These are phyloP conservation scores for Clistopyga incitator DNA, from an alignment of 2,888 invertebrate species.

Conservation along the genomic window DNA sequence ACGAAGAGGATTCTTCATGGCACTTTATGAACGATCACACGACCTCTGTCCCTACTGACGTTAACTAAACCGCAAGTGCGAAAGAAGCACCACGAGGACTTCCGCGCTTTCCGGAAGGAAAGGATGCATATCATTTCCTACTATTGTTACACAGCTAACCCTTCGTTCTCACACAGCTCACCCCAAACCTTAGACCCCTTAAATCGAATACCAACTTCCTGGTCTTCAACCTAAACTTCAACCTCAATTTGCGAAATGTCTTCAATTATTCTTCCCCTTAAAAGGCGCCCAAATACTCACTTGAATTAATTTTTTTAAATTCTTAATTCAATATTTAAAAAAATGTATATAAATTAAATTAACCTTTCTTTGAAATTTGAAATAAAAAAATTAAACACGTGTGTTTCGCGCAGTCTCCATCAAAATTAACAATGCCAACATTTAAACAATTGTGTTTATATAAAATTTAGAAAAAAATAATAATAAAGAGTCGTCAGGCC, in stretches of 20 bases:
- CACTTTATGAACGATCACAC: neutral
- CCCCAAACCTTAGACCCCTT: slow-evolving; percentile 16
- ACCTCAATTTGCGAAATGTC: neutral
- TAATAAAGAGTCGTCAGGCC: neutral
- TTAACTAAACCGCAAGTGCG: neutral
- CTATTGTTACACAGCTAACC: slow-evolving; percentile 14
- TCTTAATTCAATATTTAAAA: no score
- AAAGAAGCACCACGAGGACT: slow-evolving; percentile 38
- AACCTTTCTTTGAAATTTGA: no score
- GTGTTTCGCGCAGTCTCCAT: no score
- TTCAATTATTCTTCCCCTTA: neutral
- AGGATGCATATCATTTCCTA: slow-evolving; percentile 47
- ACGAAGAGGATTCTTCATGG: neutral
- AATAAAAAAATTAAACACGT: no score
- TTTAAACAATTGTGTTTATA: neutral
- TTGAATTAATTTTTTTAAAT: no score
- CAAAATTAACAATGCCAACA: no score
- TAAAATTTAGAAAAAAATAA: neutral
- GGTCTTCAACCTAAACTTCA: neutral
- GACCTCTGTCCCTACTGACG: neutral
- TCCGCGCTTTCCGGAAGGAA: slow-evolving; percentile 48
- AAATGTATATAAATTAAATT: no score
- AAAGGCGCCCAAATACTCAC: no score
- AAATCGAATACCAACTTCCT: slow-evolving; percentile 18
- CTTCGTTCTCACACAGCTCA: slow-evolving; percentile 29